phyloP scores from a whole-genome alignment of 2,797 vertebrate species.

The Luscinia luscinia region DNA sequence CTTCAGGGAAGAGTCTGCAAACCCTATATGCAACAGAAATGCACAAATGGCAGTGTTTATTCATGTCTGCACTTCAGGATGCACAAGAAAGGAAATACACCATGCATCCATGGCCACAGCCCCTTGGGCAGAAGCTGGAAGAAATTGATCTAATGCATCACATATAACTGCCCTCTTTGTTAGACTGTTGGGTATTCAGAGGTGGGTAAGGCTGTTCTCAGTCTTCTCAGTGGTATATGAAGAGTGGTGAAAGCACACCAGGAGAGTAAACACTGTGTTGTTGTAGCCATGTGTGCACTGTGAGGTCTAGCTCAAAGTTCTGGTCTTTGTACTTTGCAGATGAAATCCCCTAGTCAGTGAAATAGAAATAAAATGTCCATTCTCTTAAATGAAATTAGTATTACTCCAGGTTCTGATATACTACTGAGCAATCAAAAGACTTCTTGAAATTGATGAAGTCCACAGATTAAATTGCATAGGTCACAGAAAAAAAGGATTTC shows the following conservation, averaged over 20 bases:
- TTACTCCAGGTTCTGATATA: neutral
- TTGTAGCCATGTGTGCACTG: fast-evolving
- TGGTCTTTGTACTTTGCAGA: neutral
- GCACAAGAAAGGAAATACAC: neutral
- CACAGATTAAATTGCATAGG: neutral
- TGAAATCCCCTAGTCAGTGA: neutral
- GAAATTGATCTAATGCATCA: neutral
- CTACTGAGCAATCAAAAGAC: neutral
- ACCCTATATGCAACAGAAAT: neutral
- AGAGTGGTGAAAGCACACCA: neutral
- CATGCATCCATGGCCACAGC: neutral
- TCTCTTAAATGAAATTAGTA: neutral
- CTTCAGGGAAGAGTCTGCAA: neutral
- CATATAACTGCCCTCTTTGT: neutral
- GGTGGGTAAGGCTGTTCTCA: neutral
- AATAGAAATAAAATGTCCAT: neutral
- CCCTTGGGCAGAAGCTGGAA: neutral
- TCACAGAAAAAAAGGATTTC: neutral
- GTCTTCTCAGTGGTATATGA: neutral
- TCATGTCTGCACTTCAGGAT: neutral
- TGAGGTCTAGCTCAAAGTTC: neutral
- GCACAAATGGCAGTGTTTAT: neutral
- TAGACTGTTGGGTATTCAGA: neutral
- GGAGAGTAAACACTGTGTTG: neutral
- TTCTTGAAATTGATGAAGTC: neutral